Conservation (phyloP, 2,113 vertebrate species). For the Pleuronectes platessa region DNA sequence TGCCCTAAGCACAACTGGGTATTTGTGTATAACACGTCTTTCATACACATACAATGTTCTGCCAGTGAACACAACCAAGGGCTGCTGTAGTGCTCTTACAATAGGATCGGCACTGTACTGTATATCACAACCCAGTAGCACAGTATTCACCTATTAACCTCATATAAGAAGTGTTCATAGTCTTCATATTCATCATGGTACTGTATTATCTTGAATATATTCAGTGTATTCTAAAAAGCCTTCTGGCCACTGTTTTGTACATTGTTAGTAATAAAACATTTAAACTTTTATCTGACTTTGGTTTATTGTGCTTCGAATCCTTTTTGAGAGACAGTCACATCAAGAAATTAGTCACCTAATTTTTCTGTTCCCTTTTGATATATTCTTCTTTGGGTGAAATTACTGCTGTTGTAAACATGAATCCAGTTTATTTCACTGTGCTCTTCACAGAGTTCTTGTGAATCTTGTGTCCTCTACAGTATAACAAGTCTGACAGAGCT, state of each 20-base stretch:
- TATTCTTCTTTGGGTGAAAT: too few species aligned
- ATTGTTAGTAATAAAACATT: slow-evolving; percentile 62
- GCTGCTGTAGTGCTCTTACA: background rate
- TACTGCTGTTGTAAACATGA: too few species aligned
- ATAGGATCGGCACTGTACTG: background rate
- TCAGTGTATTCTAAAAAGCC: slow-evolving; percentile 25
- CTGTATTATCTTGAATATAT: slow-evolving; percentile 39
- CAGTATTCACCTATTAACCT: slow-evolving; percentile 5
- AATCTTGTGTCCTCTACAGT: too few species aligned
- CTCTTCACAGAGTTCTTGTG: background rate
- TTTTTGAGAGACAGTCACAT: background rate
- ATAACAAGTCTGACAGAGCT: too few species aligned
- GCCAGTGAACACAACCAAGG: background rate
- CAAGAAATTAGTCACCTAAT: too few species aligned
- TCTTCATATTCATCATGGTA: slow-evolving; percentile 22
- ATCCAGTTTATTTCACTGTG: too few species aligned
- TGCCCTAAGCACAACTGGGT: too few species aligned
- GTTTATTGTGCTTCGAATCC: background rate
- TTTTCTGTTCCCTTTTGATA: too few species aligned
- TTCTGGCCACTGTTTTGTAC: slow-evolving; percentile 66
- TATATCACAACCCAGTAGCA: background rate
- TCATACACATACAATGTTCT: too few species aligned
- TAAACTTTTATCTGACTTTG: background rate
- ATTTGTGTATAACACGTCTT: too few species aligned
- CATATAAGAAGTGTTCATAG: slow-evolving; percentile 11